Conservation (phyloP, 2,888 invertebrate species). For the Drosophila kokeensis region DNA sequence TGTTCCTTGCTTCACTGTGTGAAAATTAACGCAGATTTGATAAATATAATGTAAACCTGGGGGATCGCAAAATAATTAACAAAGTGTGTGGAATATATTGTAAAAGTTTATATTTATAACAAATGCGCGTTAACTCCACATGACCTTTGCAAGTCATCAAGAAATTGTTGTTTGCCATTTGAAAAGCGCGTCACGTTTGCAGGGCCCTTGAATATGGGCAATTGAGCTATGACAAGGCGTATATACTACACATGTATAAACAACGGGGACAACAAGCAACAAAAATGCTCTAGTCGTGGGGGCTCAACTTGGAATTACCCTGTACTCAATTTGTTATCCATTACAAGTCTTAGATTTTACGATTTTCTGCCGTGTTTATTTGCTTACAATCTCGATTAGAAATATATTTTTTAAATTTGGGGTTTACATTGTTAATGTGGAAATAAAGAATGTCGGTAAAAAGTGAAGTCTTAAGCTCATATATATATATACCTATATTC, state of each 20-base stretch:
- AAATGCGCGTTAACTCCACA: conserved; percentile 48
- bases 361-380: neutral
- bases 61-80: neutral
- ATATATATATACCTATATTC: neutral
- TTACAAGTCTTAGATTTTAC: neutral
- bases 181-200: conserved; percentile 55
- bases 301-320: neutral
- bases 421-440: neutral
- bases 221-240: conserved; percentile 4
- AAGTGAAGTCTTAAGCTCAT: neutral
- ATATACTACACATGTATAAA: neutral
- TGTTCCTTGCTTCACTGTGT: conserved; percentile 28
- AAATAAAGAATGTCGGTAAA: neutral
- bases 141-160: conserved; percentile 69
- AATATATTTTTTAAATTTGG: neutral
- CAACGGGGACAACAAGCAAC: conserved; percentile 15
- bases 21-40: conserved; percentile 51
- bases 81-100: conserved; percentile 8
- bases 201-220: conserved; percentile 48
- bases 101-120: conserved; percentile 37
- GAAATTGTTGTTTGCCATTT: conserved; percentile 47
- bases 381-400: neutral
- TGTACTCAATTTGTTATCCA: neutral
- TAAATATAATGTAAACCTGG: conserved; percentile 48
- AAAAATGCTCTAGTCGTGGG: neutral